Percentiles rank a stretch among this genome's conserved stretches.
phyloP scores from a whole-genome alignment of 2,113 vertebrate species.

The Fulica atra region DNA sequence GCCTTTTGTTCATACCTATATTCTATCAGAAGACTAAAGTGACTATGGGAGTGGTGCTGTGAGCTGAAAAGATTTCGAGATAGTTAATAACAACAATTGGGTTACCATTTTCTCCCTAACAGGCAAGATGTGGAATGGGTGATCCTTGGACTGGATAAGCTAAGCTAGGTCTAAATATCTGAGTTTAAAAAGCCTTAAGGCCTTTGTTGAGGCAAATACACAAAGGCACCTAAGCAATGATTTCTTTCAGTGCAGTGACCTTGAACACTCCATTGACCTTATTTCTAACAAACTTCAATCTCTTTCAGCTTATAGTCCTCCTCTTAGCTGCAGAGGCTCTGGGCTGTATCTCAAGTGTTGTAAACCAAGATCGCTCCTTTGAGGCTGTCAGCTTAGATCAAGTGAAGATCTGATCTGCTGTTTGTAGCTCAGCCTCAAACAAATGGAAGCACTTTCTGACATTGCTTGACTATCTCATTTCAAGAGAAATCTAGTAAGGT shows the following conservation, averaged over 20 bases:
- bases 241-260: background rate
- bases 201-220: background rate
- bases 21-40: background rate
- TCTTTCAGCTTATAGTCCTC: background rate
- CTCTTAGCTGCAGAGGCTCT: background rate
- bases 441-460: background rate
- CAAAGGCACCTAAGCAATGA: background rate
- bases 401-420: background rate
- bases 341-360: background rate
- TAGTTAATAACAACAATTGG: background rate
- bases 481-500: background rate
- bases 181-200: background rate
- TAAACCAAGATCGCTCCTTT: background rate
- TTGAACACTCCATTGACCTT: background rate
- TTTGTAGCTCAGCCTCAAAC: background rate
- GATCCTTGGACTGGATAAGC: background rate
- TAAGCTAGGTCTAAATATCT: background rate
- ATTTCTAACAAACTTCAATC: background rate
- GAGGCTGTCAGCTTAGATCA: background rate
- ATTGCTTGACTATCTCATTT: background rate
- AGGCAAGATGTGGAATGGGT: background rate
- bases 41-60: background rate
- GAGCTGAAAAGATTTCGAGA: background rate
- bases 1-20: background rate
- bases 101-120: background rate